Base-by-base conservation (phyloP, 2,888 invertebrate genomes). In the Chrysolina oricalcia region DNA sequence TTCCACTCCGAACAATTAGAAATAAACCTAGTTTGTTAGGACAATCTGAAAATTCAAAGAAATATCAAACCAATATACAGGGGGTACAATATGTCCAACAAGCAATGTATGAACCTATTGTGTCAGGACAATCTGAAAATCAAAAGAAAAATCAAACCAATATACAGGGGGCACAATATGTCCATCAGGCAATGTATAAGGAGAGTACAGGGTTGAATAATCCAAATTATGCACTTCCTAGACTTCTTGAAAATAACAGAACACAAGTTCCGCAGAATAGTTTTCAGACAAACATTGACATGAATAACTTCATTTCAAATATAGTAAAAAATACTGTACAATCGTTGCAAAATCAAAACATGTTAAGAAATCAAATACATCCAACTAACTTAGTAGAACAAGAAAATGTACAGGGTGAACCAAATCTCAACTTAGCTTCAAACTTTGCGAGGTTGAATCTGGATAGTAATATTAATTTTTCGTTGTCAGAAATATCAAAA, bases 301-400 rank as follows among this genome's bases (percentile, higher is more conserved):
- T 62, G 62, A 62, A 27, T 62, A 62, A 62, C 27, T 62, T 23
- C 13, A 27, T 62, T 62, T 62, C 27, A 1, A 62, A 8, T 8
- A 62, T 27, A 15, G 19, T 48, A 4, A 19, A 68, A 11, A 35
- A 35, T 15, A 35, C 68, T 23, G 15, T 68, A 53, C 62, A 62
- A 62, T 6, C 19, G 2, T 62, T 23, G 6, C 23, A 62, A 23
- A 62, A 62, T 50, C 56, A 56, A 27, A 46, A n/a, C n/a, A n/a
- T 68, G 35, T 68, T 53, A 27, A 27, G 35, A 68, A 68, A 10
- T 27, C n/a, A n/a, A n/a, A n/a, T n/a, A n/a, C n/a, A n/a, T n/a
- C n/a, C n/a, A n/a, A n/a, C n/a, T n/a, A n/a, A n/a, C n/a, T n/a
- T 8, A 40, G 5, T 8, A 40, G 40, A 9, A 5, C 40, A 5